Conservation (phyloP, 1,140 invertebrate genomes). For the Pemphigus obesinymphae region DNA sequence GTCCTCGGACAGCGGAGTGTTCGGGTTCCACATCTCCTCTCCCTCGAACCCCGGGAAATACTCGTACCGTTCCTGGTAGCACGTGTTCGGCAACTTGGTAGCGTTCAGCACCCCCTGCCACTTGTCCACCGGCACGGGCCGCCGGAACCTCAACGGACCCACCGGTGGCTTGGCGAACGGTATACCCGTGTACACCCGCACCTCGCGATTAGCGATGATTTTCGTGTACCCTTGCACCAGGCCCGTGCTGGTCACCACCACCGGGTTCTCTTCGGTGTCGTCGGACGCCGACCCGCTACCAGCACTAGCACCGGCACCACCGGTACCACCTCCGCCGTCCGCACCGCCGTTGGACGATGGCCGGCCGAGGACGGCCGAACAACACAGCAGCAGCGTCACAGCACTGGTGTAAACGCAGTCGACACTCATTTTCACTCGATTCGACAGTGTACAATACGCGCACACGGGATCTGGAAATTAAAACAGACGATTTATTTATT, state of each 20-base stretch:
- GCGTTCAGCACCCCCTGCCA: constrained; percentile 82
- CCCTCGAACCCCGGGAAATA: constrained; percentile 83
- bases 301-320: neutral
- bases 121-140: constrained; percentile 74
- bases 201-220: constrained; percentile 70
- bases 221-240: constrained; percentile 70
- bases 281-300: neutral
- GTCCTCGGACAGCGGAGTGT: constrained; percentile 87
- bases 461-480: neutral
- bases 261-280: constrained; percentile 50
- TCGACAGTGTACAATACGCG: neutral
- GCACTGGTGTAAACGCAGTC: neutral
- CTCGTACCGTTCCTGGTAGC: constrained; percentile 79
- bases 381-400: constrained; percentile 12
- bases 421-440: neutral
- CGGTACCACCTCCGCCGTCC: neutral
- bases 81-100: constrained; percentile 72
- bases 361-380: neutral
- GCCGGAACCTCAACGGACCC: constrained; percentile 78
- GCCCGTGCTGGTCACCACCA: constrained; percentile 74
- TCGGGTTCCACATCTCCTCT: constrained; percentile 95
- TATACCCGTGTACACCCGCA: constrained; percentile 88
- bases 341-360: constrained; percentile 8
- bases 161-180: constrained; percentile 84
- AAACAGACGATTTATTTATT: too few relatives aligned